phyloP scores from a whole-genome alignment of 1,140 invertebrate species.

The Gryllus bimaculatus region DNA sequence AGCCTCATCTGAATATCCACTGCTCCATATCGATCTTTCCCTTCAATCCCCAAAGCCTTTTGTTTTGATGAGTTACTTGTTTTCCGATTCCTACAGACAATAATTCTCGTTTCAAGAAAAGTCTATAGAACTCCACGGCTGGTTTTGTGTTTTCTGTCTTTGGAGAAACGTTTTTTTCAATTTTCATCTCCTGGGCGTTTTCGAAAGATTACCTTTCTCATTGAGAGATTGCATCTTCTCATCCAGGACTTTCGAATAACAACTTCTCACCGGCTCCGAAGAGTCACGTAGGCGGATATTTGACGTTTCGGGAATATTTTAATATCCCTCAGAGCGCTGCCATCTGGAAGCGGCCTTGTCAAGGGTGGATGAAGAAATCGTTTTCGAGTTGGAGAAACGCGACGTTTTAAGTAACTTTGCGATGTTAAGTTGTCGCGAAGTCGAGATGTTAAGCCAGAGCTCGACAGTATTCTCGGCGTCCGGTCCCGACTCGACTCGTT shows the following conservation, averaged over 20 bases:
- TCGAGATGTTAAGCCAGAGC: too few relatives aligned
- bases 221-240: not conserved
- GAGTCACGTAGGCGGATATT: not conserved
- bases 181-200: not conserved
- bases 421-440: not conserved
- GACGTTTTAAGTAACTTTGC: not conserved
- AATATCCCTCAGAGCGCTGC: not conserved
- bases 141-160: not conserved
- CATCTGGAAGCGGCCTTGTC: not conserved
- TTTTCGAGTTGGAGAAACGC: not conserved
- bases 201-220: not conserved
- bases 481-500: too few relatives aligned
- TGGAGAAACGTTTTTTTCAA: not conserved
- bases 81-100: too few relatives aligned
- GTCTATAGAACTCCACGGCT: too few relatives aligned
- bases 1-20: too few relatives aligned
- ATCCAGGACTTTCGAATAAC: too few relatives aligned
- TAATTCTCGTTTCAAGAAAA: too few relatives aligned
- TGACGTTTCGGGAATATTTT: not conserved
- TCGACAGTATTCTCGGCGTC: too few relatives aligned
- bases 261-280: too few relatives aligned
- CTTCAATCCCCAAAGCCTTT: too few relatives aligned
- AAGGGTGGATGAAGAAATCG: not conserved
- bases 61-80: too few relatives aligned
- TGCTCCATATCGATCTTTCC: too few relatives aligned